phyloP scores from a whole-genome alignment of 2,113 vertebrate species.

The Campylorhamphus procurvoides region DNA sequence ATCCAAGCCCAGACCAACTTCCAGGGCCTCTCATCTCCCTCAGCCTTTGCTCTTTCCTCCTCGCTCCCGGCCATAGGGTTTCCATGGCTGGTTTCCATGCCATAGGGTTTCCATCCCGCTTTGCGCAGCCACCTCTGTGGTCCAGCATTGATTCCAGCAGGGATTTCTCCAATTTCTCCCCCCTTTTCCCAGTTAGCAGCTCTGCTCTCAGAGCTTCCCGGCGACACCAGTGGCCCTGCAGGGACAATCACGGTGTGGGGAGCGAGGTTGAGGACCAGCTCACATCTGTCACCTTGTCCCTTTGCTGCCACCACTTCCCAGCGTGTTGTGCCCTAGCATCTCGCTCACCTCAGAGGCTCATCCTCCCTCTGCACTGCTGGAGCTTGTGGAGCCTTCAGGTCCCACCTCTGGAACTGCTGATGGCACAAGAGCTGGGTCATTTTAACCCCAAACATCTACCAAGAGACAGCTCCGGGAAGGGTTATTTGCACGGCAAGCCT shows the following conservation, averaged over 20 bases:
- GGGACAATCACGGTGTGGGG: background rate
- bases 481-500: background rate
- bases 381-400: background rate
- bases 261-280: background rate
- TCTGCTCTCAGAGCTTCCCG: background rate
- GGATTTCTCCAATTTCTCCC: accelerated
- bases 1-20: background rate
- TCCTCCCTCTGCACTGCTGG: accelerated
- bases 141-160: background rate
- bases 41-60: background rate
- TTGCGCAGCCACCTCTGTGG: background rate
- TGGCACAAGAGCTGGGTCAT: background rate
- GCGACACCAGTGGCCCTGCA: background rate
- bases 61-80: background rate
- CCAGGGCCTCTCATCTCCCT: background rate
- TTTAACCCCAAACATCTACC: background rate
- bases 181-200: background rate
- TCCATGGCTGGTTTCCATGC: background rate
- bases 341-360: background rate
- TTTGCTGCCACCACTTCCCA: background rate
- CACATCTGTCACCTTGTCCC: background rate
- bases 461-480: background rate
- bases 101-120: too few relatives aligned
- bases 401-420: background rate
- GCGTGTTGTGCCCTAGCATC: background rate